A percentile compares a stretch with the other conserved stretches of the same genome.
Conservation (phyloP, 1,140 invertebrate species). For the Aporrectodea caliginosa region DNA sequence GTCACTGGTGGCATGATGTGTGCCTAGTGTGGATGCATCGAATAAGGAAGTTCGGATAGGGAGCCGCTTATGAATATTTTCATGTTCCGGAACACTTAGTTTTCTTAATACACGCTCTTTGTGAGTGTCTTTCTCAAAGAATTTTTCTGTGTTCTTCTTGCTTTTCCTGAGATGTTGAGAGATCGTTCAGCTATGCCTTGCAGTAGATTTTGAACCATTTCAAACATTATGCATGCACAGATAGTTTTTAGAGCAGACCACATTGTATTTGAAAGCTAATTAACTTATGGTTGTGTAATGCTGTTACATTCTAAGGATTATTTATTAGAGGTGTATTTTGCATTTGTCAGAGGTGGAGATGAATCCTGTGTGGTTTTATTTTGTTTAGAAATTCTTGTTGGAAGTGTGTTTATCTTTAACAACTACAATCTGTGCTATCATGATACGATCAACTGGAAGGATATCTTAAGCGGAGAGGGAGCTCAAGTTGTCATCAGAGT, state of each 20-base stretch:
- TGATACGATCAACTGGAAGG: constrained; percentile 88
- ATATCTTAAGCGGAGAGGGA: constrained; percentile 77
- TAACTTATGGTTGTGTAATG: no score
- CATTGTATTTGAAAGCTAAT: background rate
- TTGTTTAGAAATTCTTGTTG: constrained; percentile 73
- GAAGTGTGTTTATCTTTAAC: constrained; percentile 73
- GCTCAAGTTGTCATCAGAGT: constrained; percentile 60
- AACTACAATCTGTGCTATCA: constrained; percentile 94
- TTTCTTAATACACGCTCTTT: no score
- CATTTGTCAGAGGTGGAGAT: no score
- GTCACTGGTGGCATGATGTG: background rate
- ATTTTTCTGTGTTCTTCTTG: no score
- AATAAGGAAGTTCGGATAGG: background rate
- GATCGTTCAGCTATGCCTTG: no score
- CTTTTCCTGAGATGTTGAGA: no score
- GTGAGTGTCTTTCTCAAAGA: no score
- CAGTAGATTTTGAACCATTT: background rate
- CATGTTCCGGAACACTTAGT: no score
- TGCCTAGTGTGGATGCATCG: background rate
- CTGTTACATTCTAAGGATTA: no score
- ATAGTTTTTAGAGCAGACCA: background rate
- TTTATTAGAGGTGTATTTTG: no score
- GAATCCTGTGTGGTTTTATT: constrained; percentile 24
- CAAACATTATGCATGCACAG: background rate
- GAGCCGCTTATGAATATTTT: no score